Evolutionary conservation across 2,113 vertebrate genomes (phyloP), one percentile per base, ranked within the genome.

Genomic region (Hucho hucho): DNA sequence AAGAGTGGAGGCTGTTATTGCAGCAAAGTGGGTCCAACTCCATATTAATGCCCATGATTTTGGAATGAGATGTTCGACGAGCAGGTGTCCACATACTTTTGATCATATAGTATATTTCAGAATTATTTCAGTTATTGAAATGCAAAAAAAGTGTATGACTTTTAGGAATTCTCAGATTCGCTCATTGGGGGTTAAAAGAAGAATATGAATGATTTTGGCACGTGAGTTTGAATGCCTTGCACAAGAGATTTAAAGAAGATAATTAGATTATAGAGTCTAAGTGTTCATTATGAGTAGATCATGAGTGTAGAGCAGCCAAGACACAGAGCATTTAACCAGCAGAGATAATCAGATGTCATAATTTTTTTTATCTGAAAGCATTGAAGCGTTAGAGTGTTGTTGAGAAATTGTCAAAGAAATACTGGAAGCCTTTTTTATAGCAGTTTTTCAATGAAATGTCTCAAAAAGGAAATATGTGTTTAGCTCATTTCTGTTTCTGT

Each of bases 371-470:
- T 78, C 77, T 65, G 3, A 26, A 65, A 47, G 70, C 16, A 16
- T 53, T 53, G 78, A 78, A 80, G 70, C 29, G 73, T 63, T 69
- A 79, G 13, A 70, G 77, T 78, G 70, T 76, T 82, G 76, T 75
- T 56, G 12, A 79, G 14, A 26, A 65, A 65, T 64, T 81, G 69
- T 69, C 71, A 9, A 58, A 73, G 28, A 49, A 68, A n/a, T 71
- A 56, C 76, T 70, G 79, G 58, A 83, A 75, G 4, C 32, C 18
- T 81, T 86, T 86, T 89, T 84, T 25, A 29, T 14, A 82, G 82
- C 73, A 71, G 25, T 83, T 88, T 89, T 82, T 81, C 63, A 83
- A 83, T 12, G 76, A 81, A 87, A 83, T 75, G 49, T 67, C 56
- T 70, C 66, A 32, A 37, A 67, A 67, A 5, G 18, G 3, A 25